Evolutionary conservation across 1,140 invertebrate species (phyloP), one percentile per base, ranked within the genome.

Genomic region (Hirudo medicinalis): DNA sequence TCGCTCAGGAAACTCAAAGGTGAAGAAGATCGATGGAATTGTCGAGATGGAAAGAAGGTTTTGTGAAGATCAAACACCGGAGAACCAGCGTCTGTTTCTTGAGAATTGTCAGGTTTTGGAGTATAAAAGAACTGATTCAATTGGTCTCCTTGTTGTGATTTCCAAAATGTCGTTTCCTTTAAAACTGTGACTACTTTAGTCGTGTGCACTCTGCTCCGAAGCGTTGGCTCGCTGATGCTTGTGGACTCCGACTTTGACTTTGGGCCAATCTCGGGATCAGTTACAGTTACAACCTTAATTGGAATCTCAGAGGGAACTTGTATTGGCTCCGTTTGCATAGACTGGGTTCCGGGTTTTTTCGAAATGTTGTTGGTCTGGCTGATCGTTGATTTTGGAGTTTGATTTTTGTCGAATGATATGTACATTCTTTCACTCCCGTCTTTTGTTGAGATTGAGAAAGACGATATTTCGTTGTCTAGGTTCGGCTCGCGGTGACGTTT

Each of bases 1-100:
- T 70, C 69, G 29, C 69, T 70, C 2, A 8, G 69, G 53, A 70
- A 70, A 13, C 69, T 49, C 53, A 53, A 54, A 22, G 69, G 69
- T 15, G 69, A 70, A 6, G 40, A 49, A n/a, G 22, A 53, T 13
- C 49, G n/a, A 70, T 20, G 40, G 8, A 22, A 63, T 22, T 68
- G 67, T 29, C 20, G 27, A 25, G 6, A 11, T 36, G 49, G 17
- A 27, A 25, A 43, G 19, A 54, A 22, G 40, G 5, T 54, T 54
- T 20, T 22, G 15, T 25, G 43, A 11, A 8, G 69, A 25, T 49
- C 49, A 25, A 49, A 25, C 8, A 54, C 49, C 11, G n/a, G 22
- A 40, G 32, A 49, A 49, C 15, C 20, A 13, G 9, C 49, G 32
- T 70, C 19, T 54, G 22, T 70, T 54, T 70, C 53, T 9, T 13